phyloP scores from a whole-genome alignment of 2,113 vertebrate species.

The Genyomyrus donnyi region DNA sequence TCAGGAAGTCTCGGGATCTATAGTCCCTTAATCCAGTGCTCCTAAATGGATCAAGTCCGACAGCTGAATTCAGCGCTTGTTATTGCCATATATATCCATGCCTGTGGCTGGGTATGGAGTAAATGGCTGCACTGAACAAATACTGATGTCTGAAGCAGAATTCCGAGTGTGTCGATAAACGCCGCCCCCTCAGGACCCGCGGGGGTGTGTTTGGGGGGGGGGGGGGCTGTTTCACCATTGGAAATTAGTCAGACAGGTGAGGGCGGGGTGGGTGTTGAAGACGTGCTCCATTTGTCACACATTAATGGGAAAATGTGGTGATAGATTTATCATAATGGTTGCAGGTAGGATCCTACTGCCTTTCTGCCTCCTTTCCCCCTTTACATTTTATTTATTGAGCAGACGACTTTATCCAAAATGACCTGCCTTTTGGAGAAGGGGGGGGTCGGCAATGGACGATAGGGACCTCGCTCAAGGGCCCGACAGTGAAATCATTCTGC shows the following conservation, averaged over 20 bases:
- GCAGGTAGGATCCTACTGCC: not conserved
- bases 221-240: not conserved
- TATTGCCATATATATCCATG: not conserved
- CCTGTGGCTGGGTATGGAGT: not conserved
- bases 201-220: not conserved
- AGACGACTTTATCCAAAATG: not conserved
- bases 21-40: not conserved
- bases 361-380: not conserved
- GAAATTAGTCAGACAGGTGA: not conserved
- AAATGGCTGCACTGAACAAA: not conserved
- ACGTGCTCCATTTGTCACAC: not conserved
- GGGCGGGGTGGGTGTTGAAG: not conserved
- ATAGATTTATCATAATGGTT: not conserved
- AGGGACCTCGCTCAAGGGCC: not conserved
- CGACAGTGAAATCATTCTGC: not conserved
- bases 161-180: not conserved
- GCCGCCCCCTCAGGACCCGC: not conserved
- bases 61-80: not conserved
- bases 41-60: not conserved
- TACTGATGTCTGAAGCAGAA: not conserved
- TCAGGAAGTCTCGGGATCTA: not conserved
- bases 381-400: not conserved
- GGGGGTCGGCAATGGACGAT: not conserved
- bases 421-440: not conserved
- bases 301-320: not conserved